Evolutionary conservation across 2,797 vertebrate genomes (phyloP).

Genomic region (Falco columbarius): DNA sequence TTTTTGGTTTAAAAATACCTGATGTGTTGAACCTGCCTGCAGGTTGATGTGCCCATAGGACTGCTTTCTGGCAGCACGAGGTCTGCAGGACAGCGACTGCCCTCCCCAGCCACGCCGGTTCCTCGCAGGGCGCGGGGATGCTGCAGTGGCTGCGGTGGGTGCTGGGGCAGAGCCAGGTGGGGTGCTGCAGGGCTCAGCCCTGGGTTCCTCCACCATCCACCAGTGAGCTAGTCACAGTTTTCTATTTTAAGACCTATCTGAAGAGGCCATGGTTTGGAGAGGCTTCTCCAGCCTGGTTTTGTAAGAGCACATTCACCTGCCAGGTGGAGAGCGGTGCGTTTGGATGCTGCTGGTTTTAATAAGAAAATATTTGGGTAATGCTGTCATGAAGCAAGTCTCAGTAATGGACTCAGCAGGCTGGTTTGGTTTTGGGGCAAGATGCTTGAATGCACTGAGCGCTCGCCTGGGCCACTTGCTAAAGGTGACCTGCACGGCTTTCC

Average conservation of each 20-base stretch:
- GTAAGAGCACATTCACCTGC: not conserved
- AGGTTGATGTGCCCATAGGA: not conserved
- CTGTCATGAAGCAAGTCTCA: not conserved
- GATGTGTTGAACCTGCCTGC: not conserved
- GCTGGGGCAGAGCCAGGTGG: not conserved
- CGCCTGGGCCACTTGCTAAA: not conserved
- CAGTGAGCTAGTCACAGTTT: not conserved
- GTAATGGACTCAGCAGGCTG: not conserved
- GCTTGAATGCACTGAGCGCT: not conserved
- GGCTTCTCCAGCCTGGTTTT: not conserved
- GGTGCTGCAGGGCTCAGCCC: not conserved
- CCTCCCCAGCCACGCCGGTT: not conserved
- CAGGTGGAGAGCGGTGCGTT: not conserved
- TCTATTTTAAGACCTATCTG: not conserved
- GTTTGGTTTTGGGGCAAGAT: not conserved
- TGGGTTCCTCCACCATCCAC: not conserved
- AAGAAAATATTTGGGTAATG: conserved; percentile 27
- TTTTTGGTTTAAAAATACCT: not conserved
- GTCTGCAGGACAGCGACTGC: not conserved
- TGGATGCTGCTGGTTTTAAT: not conserved
- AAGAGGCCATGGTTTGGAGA: not conserved
- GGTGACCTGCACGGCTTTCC: not conserved
- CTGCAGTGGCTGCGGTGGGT: not conserved
- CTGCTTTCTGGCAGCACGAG: not conserved
- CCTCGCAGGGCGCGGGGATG: not conserved